Evolutionary conservation across 2,888 invertebrate species (phyloP).

Genomic region (Scaptomyza parva): DNA sequence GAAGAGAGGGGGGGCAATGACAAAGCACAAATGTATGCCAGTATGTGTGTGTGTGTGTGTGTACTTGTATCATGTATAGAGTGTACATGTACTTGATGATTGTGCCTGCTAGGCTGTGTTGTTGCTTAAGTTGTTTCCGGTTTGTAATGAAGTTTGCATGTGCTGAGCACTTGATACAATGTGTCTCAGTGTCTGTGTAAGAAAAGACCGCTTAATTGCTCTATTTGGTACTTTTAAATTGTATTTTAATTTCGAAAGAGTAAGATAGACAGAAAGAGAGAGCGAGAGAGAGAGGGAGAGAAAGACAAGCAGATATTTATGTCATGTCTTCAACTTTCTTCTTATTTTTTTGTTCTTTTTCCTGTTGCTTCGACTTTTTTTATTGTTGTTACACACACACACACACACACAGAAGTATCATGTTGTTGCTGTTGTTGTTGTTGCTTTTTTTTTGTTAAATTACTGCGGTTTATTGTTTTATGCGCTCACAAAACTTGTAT

Average conservation of each 20-base stretch:
- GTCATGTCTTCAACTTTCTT: slow-evolving; percentile 38
- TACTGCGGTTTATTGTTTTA: slow-evolving; percentile 80
- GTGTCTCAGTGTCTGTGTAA: slow-evolving; percentile 14
- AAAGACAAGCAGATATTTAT: slow-evolving; percentile 17
- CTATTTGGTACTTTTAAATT: slow-evolving; percentile 79
- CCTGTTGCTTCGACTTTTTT: background rate
- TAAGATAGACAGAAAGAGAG: slow-evolving; percentile 10
- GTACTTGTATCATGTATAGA: slow-evolving; percentile 17
- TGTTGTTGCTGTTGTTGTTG: slow-evolving; percentile 6
- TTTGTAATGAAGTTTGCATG: slow-evolving; percentile 64
- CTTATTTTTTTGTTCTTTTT: slow-evolving; percentile 10
- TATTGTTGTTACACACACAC: background rate
- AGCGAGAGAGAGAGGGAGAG: background rate
- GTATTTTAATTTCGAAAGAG: slow-evolving; percentile 75
- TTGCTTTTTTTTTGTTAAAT: slow-evolving; percentile 50
- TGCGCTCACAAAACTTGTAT: slow-evolving; percentile 79
- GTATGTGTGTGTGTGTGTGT: slow-evolving; percentile 24
- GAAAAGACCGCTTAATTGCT: slow-evolving; percentile 73
- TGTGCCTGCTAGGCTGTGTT: slow-evolving; percentile 51
- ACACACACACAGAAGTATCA: background rate
- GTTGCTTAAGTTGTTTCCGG: slow-evolving; percentile 59
- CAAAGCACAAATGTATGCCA: slow-evolving; percentile 40
- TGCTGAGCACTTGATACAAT: slow-evolving; percentile 45
- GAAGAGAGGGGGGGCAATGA: slow-evolving; percentile 7
- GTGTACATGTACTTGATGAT: slow-evolving; percentile 62